phyloP scores from a whole-genome alignment of 1,140 invertebrate species.

The Dinoponera quadriceps region DNA sequence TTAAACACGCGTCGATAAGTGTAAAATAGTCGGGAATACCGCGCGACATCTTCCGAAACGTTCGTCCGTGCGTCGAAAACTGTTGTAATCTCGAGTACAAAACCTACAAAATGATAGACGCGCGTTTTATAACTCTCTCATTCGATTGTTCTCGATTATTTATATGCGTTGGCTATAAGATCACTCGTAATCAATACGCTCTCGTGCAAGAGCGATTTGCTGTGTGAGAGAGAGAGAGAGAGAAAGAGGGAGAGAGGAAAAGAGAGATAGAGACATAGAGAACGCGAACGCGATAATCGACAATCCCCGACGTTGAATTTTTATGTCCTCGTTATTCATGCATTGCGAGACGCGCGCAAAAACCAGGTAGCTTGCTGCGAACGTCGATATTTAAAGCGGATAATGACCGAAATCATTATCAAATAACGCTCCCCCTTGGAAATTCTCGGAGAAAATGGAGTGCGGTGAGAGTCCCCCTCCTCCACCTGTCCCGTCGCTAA shows the following conservation, averaged over 20 bases:
- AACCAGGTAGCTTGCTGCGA: neutral
- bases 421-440: neutral
- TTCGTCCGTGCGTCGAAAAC: no score
- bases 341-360: neutral
- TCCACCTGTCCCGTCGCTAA: neutral
- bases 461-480: constrained; percentile 14
- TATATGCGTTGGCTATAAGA: constrained; percentile 5
- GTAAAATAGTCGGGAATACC: no score
- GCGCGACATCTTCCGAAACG: no score
- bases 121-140: neutral
- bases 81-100: no score
- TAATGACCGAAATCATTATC: constrained; percentile 36
- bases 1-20: no score
- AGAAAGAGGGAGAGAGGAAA: no score
- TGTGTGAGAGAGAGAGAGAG: no score
- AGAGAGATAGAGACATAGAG: no score
- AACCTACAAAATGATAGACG: neutral
- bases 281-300: neutral
- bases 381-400: neutral
- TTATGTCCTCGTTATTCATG: neutral
- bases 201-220: neutral
- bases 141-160: constrained; percentile 26
- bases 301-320: constrained; percentile 3
- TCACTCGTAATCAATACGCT: neutral
- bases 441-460: constrained; percentile 22